Percentiles rank a stretch among this genome's conserved stretches.
phyloP scores from a whole-genome alignment of 2,797 vertebrate species.

The Leptoclinus maculatus region DNA sequence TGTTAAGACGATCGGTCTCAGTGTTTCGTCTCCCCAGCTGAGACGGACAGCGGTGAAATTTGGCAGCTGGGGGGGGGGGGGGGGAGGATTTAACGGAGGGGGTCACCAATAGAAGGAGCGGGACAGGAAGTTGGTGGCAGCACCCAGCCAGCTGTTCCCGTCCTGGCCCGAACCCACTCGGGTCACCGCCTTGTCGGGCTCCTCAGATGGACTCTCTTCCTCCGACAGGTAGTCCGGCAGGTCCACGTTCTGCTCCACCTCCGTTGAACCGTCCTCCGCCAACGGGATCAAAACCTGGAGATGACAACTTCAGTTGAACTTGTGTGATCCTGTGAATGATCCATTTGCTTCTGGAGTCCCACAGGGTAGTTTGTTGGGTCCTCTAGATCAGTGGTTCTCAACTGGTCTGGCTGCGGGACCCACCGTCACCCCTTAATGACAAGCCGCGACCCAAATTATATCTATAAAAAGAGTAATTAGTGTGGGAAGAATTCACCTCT shows the following conservation, averaged over 20 bases:
- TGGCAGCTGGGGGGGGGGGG: constrained; percentile 64
- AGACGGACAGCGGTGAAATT: constrained; percentile 1
- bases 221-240: constrained; percentile 93
- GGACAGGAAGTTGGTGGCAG: constrained; percentile 94
- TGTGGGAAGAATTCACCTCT: too few species aligned
- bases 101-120: constrained; percentile 96
- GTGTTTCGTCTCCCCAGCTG: neutral
- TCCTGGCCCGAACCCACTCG: constrained; percentile 58
- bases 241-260: constrained; percentile 88
- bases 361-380: neutral
- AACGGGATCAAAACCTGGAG: constrained; percentile 89
- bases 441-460: too few species aligned
- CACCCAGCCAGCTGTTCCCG: constrained; percentile 85
- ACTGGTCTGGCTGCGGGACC: too few species aligned
- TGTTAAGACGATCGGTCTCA: neutral
- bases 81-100: constrained; percentile 4
- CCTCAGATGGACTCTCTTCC: constrained; percentile 91
- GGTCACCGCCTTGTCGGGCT: constrained; percentile 90
- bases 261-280: constrained; percentile 85
- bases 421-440: too few species aligned
- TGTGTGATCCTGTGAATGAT: neutral
- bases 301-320: neutral
- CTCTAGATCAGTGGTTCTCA: too few species aligned
- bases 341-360: neutral
- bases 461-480: too few species aligned